A percentile compares a stretch with the other conserved stretches of the same genome.
Evolutionary conservation across 2,113 vertebrate species (phyloP).

Genomic region (Peucedramus taeniatus): DNA sequence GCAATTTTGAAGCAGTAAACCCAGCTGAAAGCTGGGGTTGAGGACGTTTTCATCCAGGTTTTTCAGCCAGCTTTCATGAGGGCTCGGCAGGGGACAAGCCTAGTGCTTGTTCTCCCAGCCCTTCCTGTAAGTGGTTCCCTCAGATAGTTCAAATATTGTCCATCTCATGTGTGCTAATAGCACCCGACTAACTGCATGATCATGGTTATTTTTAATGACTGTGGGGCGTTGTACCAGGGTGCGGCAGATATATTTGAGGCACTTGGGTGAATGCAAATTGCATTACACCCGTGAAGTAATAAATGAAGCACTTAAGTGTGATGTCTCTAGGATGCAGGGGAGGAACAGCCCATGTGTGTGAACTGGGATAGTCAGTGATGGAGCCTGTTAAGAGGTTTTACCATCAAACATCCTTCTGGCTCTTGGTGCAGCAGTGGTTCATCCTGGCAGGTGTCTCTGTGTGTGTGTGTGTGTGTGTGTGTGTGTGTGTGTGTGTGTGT

Average conservation of each 20-base stretch:
- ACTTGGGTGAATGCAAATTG: background rate
- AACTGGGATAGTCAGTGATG: background rate
- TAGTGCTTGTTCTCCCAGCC: background rate
- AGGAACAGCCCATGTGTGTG: background rate
- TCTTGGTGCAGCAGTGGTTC: background rate
- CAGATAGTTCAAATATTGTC: background rate
- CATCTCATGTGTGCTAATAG: background rate
- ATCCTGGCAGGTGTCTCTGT: background rate
- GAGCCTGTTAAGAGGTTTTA: background rate
- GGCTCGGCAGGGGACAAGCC: rapidly evolving
- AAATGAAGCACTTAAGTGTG: background rate
- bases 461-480: background rate
- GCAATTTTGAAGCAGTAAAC: background rate
- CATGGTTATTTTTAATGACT: background rate
- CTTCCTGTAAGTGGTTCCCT: background rate
- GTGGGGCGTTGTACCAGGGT: background rate
- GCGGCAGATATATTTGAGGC: background rate
- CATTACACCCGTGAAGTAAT: background rate
- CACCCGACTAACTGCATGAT: rapidly evolving
- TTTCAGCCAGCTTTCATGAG: background rate
- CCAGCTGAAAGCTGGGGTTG: background rate
- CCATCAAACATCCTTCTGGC: background rate
- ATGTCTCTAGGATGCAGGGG: background rate
- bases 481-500: background rate
- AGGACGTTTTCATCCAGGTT: background rate